phyloP scores from a whole-genome alignment of 2,113 vertebrate genomes.

The Pachycephala philippinensis region DNA sequence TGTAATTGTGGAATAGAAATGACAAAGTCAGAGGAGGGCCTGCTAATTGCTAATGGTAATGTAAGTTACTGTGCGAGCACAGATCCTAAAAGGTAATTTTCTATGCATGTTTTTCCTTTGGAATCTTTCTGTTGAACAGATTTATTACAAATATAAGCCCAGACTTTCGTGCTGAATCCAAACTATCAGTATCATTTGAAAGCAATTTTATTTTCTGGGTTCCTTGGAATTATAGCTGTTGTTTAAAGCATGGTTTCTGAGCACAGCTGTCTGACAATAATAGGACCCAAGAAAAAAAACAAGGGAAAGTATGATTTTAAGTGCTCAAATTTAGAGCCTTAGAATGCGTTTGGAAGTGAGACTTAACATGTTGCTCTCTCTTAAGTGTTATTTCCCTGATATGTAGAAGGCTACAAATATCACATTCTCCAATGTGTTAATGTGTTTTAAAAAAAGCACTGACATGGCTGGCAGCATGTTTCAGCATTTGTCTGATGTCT shows the following conservation, averaged over 20 bases:
- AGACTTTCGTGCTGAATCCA: neutral
- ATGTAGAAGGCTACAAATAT: neutral
- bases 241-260: neutral
- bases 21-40: conserved; percentile 33
- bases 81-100: conserved; percentile 13
- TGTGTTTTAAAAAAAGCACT: conserved; percentile 25
- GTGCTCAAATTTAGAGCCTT: neutral
- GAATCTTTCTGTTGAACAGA: neutral
- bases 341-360: neutral
- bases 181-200: neutral
- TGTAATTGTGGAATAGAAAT: conserved; percentile 17
- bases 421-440: neutral
- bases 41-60: conserved; percentile 37
- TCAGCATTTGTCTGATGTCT: conserved; percentile 22
- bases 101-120: neutral
- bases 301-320: neutral
- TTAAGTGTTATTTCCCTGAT: neutral
- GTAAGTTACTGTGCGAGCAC: neutral
- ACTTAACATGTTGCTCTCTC: neutral
- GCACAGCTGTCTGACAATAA: neutral
- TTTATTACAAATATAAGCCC: neutral
- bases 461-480: conserved; percentile 32
- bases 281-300: neutral
- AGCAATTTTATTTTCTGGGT: neutral
- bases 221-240: neutral